Base-by-base conservation (phyloP, 2,888 invertebrate species). In the Seira musarum region DNA sequence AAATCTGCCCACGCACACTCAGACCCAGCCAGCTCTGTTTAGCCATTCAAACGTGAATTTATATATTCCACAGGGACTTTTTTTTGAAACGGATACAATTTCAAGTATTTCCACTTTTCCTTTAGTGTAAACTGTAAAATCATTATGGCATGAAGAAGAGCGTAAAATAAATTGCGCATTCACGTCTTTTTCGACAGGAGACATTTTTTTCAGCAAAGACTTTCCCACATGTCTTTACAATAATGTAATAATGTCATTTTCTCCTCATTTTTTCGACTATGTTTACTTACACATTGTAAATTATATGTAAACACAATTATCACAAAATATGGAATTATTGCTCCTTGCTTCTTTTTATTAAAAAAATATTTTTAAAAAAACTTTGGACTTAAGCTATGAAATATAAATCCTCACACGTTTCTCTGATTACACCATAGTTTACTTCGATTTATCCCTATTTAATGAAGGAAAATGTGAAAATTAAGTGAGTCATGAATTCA, bases 261-360 rank as follows among this genome's bases (percentile, higher is more conserved):
- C 53, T 53, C 53, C 53, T n/a, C 53, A 53, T 53, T 53, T 53
- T 53, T 13, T 2, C 3, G 2, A 8, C 53, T 53, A n/a, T 53
- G 53, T 53, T 53, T 53, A 53, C 53, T 53, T 53, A 53, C 53
- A 53, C 53, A 53, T 53, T 53, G 53, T 53, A 53, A 53, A 53
- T 53, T 53, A 53, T 53, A 53, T 53, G 53, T 53, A 53, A 53
- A 53, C 53, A 53, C 17, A 3, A 53, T 53, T 53, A 53, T 53
- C 53, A 53, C 53, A 53, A 53, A 53, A 53, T n/a, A 53, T 53
- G 53, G 53, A 2, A 8, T 53, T 53, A 53, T n/a, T 53, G 15
- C 17, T 53, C 17, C 53, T 53, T 13, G 40, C 40, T 53, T 30
- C 53, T 40, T 6, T 40, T 40, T 40, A 8, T n/a, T n/a, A n/a